Conservation (phyloP, 2,888 invertebrate species). For the Andrena trimmerana region DNA sequence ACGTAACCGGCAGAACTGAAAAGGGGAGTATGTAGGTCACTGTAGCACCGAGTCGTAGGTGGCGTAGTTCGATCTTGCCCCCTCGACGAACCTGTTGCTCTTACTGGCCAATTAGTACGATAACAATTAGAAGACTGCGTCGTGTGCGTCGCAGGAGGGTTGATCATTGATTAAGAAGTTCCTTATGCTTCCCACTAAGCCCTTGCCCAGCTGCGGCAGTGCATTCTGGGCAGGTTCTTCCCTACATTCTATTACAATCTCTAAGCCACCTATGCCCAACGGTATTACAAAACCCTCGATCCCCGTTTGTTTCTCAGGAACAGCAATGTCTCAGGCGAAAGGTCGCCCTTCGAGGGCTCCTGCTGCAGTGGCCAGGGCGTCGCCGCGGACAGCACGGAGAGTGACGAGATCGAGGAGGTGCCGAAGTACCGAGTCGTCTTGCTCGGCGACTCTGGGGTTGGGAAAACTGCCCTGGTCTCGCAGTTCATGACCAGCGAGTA, state of each 20-base stretch:
- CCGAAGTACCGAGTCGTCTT: slow-evolving; percentile 93
- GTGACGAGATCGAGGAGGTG: slow-evolving; percentile 91
- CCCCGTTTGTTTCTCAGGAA: slow-evolving; percentile 86
- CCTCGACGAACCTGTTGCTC: slow-evolving; percentile 16
- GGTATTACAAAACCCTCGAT: neutral
- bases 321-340: slow-evolving; percentile 89
- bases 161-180: slow-evolving; percentile 9
- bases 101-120: neutral
- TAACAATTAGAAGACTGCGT: neutral
- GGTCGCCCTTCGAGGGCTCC: slow-evolving; percentile 94
- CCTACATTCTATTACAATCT: too few species aligned
- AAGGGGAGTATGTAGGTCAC: neutral
- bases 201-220: too few species aligned
- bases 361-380: slow-evolving; percentile 92
- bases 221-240: too few species aligned
- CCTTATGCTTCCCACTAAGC: neutral
- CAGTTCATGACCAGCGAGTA: slow-evolving; percentile 98
- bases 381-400: slow-evolving; percentile 86
- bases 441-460: slow-evolving; percentile 94
- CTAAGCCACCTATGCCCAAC: too few species aligned
- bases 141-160: neutral
- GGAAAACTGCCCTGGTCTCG: slow-evolving; percentile 95
- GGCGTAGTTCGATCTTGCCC: neutral
- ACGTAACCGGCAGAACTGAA: neutral
- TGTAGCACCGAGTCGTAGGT: neutral